Conservation (phyloP, 2,797 vertebrate genomes). For the Distichodus sexfasciatus region DNA sequence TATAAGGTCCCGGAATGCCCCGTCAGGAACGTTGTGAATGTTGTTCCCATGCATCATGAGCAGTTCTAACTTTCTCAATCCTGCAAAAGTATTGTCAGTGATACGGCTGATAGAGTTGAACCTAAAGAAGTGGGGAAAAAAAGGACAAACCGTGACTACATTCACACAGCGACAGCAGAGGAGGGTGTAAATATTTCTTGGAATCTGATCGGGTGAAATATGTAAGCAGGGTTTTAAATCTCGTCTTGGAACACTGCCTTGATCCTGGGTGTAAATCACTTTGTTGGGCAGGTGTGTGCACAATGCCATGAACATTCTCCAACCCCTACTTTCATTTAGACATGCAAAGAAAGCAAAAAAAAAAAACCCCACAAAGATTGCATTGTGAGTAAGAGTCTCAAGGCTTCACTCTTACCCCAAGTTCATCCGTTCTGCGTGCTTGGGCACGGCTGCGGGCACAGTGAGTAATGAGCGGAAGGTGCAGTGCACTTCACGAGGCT, state of each 20-base stretch:
- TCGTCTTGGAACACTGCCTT: neutral
- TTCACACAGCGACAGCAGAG: neutral
- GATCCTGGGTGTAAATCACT: conserved; percentile 5
- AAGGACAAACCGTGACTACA: too few relatives aligned
- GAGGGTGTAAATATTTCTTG: neutral
- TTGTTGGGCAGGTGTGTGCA: conserved; percentile 13
- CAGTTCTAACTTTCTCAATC: conserved; percentile 82
- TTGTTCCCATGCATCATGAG: conserved; percentile 94
- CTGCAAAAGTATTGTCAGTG: conserved; percentile 76
- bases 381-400: conserved; percentile 1
- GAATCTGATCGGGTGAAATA: neutral
- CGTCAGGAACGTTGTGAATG: conserved; percentile 79
- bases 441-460: conserved; percentile 75
- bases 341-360: neutral
- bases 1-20: conserved; percentile 79
- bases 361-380: neutral
- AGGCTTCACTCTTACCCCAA: conserved; percentile 74
- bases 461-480: conserved; percentile 85
- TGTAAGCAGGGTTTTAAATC: neutral
- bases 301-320: too few relatives aligned
- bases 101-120: conserved; percentile 88
- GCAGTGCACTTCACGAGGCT: conserved; percentile 88
- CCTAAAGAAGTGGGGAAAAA: conserved; percentile 72
- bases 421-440: conserved; percentile 85
- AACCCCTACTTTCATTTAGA: neutral